Evolutionary conservation across 2,113 vertebrate genomes (phyloP), one percentile per base, ranked within the genome.

Genomic region (Carlito syrichta): DNA sequence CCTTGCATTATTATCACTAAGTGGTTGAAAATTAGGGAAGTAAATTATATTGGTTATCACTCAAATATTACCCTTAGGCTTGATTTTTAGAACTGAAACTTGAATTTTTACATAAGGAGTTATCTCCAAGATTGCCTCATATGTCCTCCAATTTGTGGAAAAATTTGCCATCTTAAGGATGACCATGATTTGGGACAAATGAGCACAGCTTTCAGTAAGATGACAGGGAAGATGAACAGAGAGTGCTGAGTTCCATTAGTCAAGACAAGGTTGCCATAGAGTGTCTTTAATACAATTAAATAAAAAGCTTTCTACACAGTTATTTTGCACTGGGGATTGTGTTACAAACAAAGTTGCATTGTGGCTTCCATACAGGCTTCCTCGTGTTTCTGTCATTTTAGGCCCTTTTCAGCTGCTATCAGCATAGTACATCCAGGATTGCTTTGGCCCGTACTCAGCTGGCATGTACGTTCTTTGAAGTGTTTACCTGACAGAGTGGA

Each of bases 41-140:
- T 77, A 40, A 38, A 54, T 82, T 38, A 1, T 2, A 5, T 32
- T 91, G 40, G 45, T 79, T 71, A 30, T 78, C 66, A 50, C 30
- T 62, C 71, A 73, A 19, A 85, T 14, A 45, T 4, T 19, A 4
- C 60, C 56, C 81, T n/a, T 8, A 43, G 56, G n/a, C 83, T 92
- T 1, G 5, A 43, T 10, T 62, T 81, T 84, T 52, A 63, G 84
- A 92, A 63, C 23, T 22, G 66, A 85, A 82, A 85, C 50, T 96
- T 93, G 60, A 86, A 35, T 83, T 92, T 96, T 90, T 78, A 60
- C 77, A 14, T 54, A 81, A 87, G 77, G 91, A 45, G 63, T 96
- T 68, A 50, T 11, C 63, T 66, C 43, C 19, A 38, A 30, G 76
- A 76, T 73, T 40, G 43, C 38, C 27, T 88, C 48, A n/a, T 32